Evolutionary conservation across 2,888 invertebrate species (phyloP).

Genomic region (Ochropleura plecta): DNA sequence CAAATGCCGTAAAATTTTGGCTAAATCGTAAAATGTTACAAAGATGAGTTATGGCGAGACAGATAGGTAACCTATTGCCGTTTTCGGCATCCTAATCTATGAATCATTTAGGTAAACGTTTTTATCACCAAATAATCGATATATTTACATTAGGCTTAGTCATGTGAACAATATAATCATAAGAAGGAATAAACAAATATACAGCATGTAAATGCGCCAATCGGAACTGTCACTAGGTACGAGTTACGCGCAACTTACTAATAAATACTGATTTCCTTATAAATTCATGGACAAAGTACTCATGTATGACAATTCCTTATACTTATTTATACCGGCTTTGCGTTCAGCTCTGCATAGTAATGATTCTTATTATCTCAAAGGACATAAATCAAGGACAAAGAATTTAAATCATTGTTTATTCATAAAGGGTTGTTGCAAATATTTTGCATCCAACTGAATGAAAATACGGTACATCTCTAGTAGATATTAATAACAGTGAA

Average conservation of each 20-base stretch:
- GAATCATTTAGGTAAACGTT: slow-evolving; percentile 28
- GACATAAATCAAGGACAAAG: slow-evolving; percentile 44
- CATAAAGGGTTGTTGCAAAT: slow-evolving; percentile 13
- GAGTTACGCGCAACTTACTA: slow-evolving; percentile 11
- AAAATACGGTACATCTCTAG: background rate
- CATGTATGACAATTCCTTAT: slow-evolving; percentile 46
- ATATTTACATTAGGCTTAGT: slow-evolving; percentile 24
- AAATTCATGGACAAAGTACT: slow-evolving; percentile 11
- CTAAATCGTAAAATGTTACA: background rate
- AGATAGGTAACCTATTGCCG: background rate
- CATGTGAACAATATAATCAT: slow-evolving; percentile 1
- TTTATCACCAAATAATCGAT: slow-evolving; percentile 38
- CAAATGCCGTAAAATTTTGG: background rate
- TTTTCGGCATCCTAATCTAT: slow-evolving; percentile 31
- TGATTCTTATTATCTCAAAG: slow-evolving; percentile 28
- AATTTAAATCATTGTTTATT: slow-evolving; percentile 31
- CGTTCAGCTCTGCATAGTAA: slow-evolving; percentile 46
- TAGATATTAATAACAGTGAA: slow-evolving; percentile 18
- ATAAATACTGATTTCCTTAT: slow-evolving; percentile 37
- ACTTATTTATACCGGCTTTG: slow-evolving; percentile 47
- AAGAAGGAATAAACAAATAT: background rate
- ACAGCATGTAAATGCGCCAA: background rate
- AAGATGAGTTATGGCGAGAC: slow-evolving; percentile 23
- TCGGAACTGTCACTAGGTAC: background rate
- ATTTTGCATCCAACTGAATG: slow-evolving; percentile 10